phyloP scores from a whole-genome alignment of 1,140 invertebrate genomes.

The Aplysia californica region DNA sequence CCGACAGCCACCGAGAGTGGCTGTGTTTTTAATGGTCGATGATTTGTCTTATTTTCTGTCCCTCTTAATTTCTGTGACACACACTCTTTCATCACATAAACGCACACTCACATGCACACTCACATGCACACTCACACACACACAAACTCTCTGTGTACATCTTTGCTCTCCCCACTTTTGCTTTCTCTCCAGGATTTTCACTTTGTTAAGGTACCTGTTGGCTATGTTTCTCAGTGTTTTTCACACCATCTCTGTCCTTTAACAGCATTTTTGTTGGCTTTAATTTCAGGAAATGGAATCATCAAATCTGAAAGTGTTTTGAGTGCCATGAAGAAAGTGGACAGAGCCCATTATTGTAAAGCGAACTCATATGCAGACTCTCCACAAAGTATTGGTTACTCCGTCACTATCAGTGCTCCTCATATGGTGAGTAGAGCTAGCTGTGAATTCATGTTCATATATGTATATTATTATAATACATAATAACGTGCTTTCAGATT shows the following conservation, averaged over 20 bases:
- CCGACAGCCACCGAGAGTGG: too few species aligned
- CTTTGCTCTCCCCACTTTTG: too few species aligned
- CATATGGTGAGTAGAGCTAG: slow-evolving; percentile 87
- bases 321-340: slow-evolving; percentile 85
- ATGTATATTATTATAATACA: background rate
- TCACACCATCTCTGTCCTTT: background rate
- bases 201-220: too few species aligned
- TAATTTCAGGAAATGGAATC: slow-evolving; percentile 83
- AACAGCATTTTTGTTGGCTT: background rate
- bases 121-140: too few species aligned
- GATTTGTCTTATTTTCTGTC: too few species aligned
- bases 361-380: slow-evolving; percentile 87
- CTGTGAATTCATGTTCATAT: background rate
- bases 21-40: too few species aligned
- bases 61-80: too few species aligned
- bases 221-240: background rate
- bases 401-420: slow-evolving; percentile 96
- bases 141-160: too few species aligned
- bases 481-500: background rate
- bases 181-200: too few species aligned
- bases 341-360: slow-evolving; percentile 84
- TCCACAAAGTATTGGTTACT: slow-evolving; percentile 76
- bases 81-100: too few species aligned
- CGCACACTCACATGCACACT: too few species aligned
- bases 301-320: slow-evolving; percentile 84